phyloP scores from a whole-genome alignment of 2,113 vertebrate species.

The Thomomys bottae region DNA sequence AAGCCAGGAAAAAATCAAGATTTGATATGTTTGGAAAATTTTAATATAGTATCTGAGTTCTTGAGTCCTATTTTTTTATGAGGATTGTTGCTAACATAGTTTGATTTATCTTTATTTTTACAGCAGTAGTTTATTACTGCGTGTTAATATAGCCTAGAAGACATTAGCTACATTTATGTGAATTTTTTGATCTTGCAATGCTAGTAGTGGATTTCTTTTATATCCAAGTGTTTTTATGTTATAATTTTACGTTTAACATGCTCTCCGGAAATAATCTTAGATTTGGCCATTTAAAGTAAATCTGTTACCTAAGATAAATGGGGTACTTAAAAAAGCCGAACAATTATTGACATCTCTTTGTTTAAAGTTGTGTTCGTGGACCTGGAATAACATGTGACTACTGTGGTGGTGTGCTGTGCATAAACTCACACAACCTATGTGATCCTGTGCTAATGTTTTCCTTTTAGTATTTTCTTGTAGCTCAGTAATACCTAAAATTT shows the following conservation, averaged over 20 bases:
- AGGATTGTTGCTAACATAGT: slow-evolving; percentile 39
- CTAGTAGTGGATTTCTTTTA: slow-evolving; percentile 70
- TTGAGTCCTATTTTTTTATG: neutral
- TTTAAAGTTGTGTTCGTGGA: slow-evolving; percentile 70
- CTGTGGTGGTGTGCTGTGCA: slow-evolving; percentile 51
- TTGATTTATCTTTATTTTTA: slow-evolving; percentile 37
- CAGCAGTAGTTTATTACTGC: slow-evolving; percentile 59
- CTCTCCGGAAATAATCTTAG: slow-evolving; percentile 12
- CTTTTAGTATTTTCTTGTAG: slow-evolving; percentile 61
- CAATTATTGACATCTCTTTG: slow-evolving; percentile 61
- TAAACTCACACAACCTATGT: slow-evolving; percentile 71
- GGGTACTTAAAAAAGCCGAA: neutral
- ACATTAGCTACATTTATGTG: slow-evolving; percentile 70
- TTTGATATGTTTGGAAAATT: slow-evolving; percentile 27
- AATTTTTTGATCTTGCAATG: slow-evolving; percentile 75
- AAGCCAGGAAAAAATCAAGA: slow-evolving; percentile 12
- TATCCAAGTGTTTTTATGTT: slow-evolving; percentile 67
- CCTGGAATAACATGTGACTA: slow-evolving; percentile 56
- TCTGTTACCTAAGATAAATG: slow-evolving; percentile 50
- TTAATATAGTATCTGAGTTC: slow-evolving; percentile 17
- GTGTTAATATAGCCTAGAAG: slow-evolving; percentile 64
- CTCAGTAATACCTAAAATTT: slow-evolving; percentile 66
- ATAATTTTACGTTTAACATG: slow-evolving; percentile 71
- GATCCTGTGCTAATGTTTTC: slow-evolving; percentile 68
- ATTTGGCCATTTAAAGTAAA: slow-evolving; percentile 36